phyloP scores from a whole-genome alignment of 1,140 invertebrate genomes.

The Arion vulgaris region DNA sequence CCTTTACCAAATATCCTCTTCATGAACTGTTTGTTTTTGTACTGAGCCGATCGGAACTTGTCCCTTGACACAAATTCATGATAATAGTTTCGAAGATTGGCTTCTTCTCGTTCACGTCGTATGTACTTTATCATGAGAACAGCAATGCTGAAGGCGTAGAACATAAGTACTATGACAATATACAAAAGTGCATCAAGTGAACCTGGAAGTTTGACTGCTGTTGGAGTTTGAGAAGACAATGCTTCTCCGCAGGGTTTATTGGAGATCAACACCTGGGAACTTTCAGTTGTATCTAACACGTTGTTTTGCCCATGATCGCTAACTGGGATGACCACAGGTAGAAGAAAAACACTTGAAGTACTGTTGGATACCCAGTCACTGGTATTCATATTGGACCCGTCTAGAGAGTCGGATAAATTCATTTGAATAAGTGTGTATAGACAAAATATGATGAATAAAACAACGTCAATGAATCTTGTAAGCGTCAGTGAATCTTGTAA shows the following conservation, averaged over 20 bases:
- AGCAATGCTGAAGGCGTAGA: slow-evolving; percentile 71
- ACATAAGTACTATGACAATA: slow-evolving; percentile 71
- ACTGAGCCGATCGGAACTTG: slow-evolving; percentile 56
- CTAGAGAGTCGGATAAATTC: background rate
- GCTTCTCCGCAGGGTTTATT: slow-evolving; percentile 17
- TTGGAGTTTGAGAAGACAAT: slow-evolving; percentile 18
- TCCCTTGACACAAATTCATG: slow-evolving; percentile 66
- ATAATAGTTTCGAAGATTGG: slow-evolving; percentile 65
- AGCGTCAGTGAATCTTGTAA: too few relatives aligned
- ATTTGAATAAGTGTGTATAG: too few relatives aligned
- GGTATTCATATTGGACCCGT: background rate
- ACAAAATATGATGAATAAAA: background rate
- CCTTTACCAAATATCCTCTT: slow-evolving; percentile 38
- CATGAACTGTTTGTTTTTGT: slow-evolving; percentile 49
- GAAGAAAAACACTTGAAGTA: background rate
- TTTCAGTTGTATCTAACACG: background rate
- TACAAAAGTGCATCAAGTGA: slow-evolving; percentile 67
- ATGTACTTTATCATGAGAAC: slow-evolving; percentile 72
- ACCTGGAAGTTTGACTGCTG: slow-evolving; percentile 15
- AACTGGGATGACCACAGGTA: background rate
- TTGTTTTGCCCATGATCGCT: background rate
- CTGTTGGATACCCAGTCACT: slow-evolving; percentile 26
- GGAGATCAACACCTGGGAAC: background rate
- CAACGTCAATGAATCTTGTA: too few relatives aligned
- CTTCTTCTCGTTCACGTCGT: slow-evolving; percentile 65